Conservation (phyloP, 2,113 vertebrate genomes). For the Alethe diademata region DNA sequence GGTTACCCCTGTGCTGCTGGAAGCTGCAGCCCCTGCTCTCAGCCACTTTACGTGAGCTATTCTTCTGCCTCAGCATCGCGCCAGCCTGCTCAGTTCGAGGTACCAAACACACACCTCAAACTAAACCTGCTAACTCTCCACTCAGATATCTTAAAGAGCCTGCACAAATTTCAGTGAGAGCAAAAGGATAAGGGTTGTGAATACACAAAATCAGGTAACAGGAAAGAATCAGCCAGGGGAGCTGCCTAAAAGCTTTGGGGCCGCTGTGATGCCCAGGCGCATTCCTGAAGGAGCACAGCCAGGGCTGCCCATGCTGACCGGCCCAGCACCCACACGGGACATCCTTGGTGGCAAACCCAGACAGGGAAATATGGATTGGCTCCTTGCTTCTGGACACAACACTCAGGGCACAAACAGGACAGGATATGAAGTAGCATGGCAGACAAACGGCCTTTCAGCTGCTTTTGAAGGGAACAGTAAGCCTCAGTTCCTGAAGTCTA, state of each 20-base stretch:
- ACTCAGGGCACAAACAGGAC: background rate
- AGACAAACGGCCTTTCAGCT: background rate
- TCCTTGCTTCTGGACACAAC: background rate
- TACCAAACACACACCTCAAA: background rate
- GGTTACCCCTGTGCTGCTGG: background rate
- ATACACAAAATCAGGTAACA: background rate
- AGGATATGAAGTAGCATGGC: background rate
- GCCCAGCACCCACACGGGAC: background rate
- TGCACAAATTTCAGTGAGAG: background rate
- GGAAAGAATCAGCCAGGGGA: background rate
- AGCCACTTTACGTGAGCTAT: background rate
- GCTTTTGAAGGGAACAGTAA: background rate
- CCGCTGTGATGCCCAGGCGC: accelerated
- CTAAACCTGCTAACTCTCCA: background rate
- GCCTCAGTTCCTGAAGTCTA: background rate
- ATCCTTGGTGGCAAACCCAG: background rate
- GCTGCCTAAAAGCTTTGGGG: background rate
- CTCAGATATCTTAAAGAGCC: background rate
- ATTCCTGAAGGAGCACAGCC: background rate
- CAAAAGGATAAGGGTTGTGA: background rate
- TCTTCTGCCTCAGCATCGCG: background rate
- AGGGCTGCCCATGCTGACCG: accelerated
- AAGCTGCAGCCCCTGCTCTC: background rate
- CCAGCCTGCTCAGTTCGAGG: background rate
- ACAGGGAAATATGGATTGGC: background rate